Base-by-base conservation (phyloP, 2,113 vertebrate genomes). In the Onychostruthus taczanowskii region DNA sequence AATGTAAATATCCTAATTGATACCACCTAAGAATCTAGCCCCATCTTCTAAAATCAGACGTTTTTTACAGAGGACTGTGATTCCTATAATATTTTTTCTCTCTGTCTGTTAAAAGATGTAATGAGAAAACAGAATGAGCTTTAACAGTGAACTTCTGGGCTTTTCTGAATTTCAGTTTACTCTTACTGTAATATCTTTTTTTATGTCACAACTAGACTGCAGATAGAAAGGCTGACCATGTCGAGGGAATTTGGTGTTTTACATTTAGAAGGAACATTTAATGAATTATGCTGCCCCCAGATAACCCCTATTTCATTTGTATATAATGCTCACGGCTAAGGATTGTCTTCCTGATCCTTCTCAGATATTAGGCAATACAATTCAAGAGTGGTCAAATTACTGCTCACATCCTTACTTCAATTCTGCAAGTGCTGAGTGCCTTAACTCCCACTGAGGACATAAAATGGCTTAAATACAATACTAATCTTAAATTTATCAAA, bases 231-330 rank as follows among this genome's bases (percentile, higher is more conserved):
- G 76, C 92, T 89, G 90, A 39, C 47, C 72, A 62, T 87, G 53
- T 73, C 95, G 0, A 82, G 95, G 95, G 96, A 97, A 95, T 96
- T 92, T 87, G 90, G 86, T 95, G 94, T 95, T 97, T 97, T 97
- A 96, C 95, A 97, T 97, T 97, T 97, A 95, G 96, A 97, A 72
- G 77, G 94, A 96, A 95, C 95, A 89, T 94, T 96, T 96, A 96
- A 97, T 97, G 95, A 96, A 97, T 97, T 96, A 93, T 61, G 90
- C 77, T 96, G 94, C 93, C 92, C 95, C 92, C 80, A 96, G 92
- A 96, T 97, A 97, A 97, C 94, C 96, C 87, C 96, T 96, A 96
- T 97, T 97, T 97, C 95, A 96, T 97, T 96, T 96, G 90, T 96
- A 96, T 95, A 96, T 96, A 96, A 92, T 21, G 96, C 95, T 97